Evolutionary conservation across 30 jellyfish, hydroid and myxozoan genomes (phyloP).

Genomic region (Hydractinia symbiolongicarpus): DNA sequence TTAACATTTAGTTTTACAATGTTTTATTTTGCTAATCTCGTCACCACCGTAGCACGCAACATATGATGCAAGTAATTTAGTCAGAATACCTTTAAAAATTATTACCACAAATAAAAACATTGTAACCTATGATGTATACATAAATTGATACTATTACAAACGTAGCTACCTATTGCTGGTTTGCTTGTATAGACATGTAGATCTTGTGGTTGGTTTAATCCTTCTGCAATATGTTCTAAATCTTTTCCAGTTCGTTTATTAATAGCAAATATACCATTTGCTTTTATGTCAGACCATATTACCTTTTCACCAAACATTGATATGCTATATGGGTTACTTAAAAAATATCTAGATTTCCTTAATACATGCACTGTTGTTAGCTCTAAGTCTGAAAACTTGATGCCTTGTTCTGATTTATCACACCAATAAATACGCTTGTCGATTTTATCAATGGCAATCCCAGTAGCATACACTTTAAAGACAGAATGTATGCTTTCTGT

Average conservation of each 20-base stretch:
- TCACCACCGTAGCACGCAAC: neutral
- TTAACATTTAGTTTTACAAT: too few relatives aligned
- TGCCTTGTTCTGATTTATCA: slow-evolving; percentile 39
- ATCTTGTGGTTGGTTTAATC: slow-evolving; percentile 25
- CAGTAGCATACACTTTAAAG: slow-evolving; percentile 25
- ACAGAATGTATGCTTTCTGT: neutral
- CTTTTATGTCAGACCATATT: slow-evolving; percentile 23
- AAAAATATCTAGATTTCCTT: neutral
- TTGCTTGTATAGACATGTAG: slow-evolving; percentile 1
- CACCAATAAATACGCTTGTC: slow-evolving; percentile 74
- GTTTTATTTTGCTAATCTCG: too few relatives aligned
- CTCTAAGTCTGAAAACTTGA: slow-evolving; percentile 44
- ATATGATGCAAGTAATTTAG: too few relatives aligned
- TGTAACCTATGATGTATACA: too few relatives aligned
- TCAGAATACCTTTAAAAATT: too few relatives aligned
- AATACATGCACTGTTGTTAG: slow-evolving; percentile 37
- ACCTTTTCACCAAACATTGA: slow-evolving; percentile 6
- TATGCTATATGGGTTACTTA: slow-evolving; percentile 22
- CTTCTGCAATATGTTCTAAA: slow-evolving; percentile 22
- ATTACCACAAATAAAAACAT: too few relatives aligned
- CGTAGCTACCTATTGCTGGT: neutral
- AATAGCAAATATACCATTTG: slow-evolving; percentile 24
- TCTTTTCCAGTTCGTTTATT: slow-evolving; percentile 28
- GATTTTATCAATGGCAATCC: slow-evolving; percentile 65
- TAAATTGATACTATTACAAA: neutral